Evolutionary conservation across 37 sponge, comb jelly and placozoan species (phyloP).

Genomic region (Bolinopsis microptera): DNA sequence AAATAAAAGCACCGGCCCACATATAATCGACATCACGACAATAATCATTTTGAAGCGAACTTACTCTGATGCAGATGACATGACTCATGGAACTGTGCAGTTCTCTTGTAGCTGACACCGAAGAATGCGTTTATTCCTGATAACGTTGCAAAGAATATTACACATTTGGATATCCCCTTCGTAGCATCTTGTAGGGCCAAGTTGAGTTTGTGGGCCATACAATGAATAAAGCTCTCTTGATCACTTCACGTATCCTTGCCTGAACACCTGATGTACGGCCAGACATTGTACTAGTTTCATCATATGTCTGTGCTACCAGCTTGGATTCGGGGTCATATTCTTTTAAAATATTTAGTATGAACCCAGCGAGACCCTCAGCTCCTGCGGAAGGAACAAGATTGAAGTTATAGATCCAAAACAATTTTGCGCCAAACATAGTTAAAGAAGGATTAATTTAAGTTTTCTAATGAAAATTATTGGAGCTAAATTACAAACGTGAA

Average conservation of each 20-base stretch:
- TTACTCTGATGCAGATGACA: neutral
- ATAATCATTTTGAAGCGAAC: neutral
- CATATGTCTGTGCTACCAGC: neutral
- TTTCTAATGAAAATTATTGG: neutral
- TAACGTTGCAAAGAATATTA: neutral
- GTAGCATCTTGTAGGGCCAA: neutral
- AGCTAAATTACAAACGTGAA: neutral
- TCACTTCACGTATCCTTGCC: neutral
- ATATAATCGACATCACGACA: too few species aligned
- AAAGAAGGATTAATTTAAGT: neutral
- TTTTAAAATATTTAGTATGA: neutral
- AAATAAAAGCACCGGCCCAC: too few species aligned
- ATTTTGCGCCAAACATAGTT: neutral
- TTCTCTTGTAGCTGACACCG: neutral
- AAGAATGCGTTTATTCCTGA: neutral
- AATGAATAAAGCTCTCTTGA: neutral
- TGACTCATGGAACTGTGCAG: neutral
- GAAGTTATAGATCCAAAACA: neutral
- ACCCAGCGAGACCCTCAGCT: neutral
- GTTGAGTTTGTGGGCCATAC: constrained; percentile 33
- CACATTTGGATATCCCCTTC: neutral
- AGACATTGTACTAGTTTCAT: neutral
- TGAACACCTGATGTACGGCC: neutral
- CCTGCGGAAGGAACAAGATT: neutral
- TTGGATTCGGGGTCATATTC: neutral